Evolutionary conservation across 2,797 vertebrate genomes (phyloP), one percentile per base, ranked within the genome.

Genomic region (Enteromius unitaeniatus): DNA sequence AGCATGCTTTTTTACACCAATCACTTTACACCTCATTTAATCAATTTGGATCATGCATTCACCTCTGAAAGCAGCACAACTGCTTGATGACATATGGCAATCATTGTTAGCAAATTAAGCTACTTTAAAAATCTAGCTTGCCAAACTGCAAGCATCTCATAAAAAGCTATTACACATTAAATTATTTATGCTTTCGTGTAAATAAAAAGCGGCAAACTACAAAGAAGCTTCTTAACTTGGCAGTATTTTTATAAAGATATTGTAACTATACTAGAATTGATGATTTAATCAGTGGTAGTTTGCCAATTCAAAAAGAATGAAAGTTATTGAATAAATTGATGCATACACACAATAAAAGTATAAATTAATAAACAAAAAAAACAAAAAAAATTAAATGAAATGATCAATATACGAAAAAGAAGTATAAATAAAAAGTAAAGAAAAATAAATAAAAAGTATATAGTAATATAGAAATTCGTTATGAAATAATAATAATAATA

Each of bases 1-100:
- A 64, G 75, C 58, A 47, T 64, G 23, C 23, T 47, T 45, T 62
- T 13, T 13, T 14, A 28, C 37, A 62, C 6, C 8, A 0, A 77
- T 77, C 55, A 62, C 23, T 77, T 62, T 62, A 28, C 75, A 77
- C 55, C 37, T 62, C 40, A 62, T 78, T 77, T 62, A 78, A 28
- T 78, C 40, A 10, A 62, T 78, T 47, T 28, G 28, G 55, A 28
- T 62, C 5, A 23, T 23, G 3, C 2, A 77, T 19, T 62, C n/a
- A 78, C 3, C 55, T 75, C 72, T 55, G 73, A 75, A 55, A 23
- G 51, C 31, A 75, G 7, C 10, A 21, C 7, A 15, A 8, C 28
- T 37, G 26, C 2, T 6, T 28, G 49, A 73, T 51, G 47, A 51
- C 26, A 21, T 51, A 31, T 11, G 9, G 42, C 28, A 51, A 31